Evolutionary conservation across 2,888 invertebrate species (phyloP), one percentile per base, ranked within the genome.

Genomic region (Alviniconcha strummeri): DNA sequence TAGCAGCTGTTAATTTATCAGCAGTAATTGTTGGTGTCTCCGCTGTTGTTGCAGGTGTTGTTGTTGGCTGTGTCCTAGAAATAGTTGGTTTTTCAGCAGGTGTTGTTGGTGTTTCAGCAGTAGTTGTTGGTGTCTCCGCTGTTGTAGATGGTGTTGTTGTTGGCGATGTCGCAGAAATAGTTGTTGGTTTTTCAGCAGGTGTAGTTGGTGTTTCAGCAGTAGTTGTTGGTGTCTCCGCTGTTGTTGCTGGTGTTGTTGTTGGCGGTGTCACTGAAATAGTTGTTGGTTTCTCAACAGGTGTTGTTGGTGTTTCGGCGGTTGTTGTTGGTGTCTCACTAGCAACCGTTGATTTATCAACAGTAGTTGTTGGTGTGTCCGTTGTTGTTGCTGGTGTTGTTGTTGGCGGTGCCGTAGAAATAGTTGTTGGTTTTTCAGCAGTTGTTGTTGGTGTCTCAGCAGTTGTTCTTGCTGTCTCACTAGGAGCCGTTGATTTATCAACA

Each of bases 11-110:
- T 74, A 3, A 54, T 74, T 36, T 36, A 13, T 13, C 74, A 52
- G 54, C 13, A 0, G 74, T 74, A 52, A 15, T 55, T 55, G 56
- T 75, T 56, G 56, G 17, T 75, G 75, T 75, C 56, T 4, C 75
- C n/a, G 17, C 55, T 13, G 75, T 55, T 13, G 55, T 9, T 57
- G 81, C n/a, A 82, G 72, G 17, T n/a, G n/a, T n/a, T 79, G 54
- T 55, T 1, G 75, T 13, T 11, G 75, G 7, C 54, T 9, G 54
- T 75, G 55, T 54, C 17, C 4, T 54, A 52, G 15, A 4, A 54
- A 3, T 55, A 15, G 55, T 57, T 55, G 71, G 57, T 57, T 54
- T 54, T 36, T 54, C 36, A 55, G 54, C 54, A 54, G 75, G 7
- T 1, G 75, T 13, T 11, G 75, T 55, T 75, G 55, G 54, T 75